Conservation (phyloP, 2,797 vertebrate species). For the Odontamblyopus lacepedii region DNA sequence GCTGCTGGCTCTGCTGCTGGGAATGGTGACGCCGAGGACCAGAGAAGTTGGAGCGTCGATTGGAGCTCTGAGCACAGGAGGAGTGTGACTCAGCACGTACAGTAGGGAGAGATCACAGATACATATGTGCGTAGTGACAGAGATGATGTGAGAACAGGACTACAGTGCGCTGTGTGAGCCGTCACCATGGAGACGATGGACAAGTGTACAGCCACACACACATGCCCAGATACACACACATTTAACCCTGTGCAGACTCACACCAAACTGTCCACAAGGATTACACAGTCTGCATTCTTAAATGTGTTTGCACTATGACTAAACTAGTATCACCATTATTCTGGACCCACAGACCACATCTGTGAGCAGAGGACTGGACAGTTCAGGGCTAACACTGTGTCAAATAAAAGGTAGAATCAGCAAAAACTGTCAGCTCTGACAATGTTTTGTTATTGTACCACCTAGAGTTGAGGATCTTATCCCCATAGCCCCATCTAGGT, state of each 20-base stretch:
- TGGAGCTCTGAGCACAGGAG: slow-evolving; percentile 45
- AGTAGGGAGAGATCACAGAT: not conserved
- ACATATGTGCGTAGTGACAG: slow-evolving; percentile 8
- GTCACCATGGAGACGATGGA: slow-evolving; percentile 48
- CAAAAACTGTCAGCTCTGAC: too few species aligned
- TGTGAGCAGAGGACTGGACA: not conserved
- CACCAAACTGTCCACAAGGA: not conserved
- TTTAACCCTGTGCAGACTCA: not conserved
- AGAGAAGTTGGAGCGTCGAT: slow-evolving; percentile 65
- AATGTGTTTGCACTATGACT: not conserved
- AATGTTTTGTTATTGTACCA: too few species aligned
- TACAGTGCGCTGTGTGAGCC: slow-evolving; percentile 9
- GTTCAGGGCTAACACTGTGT: not conserved
- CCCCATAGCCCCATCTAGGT: too few species aligned
- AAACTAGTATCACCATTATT: not conserved
- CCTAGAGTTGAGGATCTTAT: too few species aligned
- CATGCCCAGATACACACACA: slow-evolving; percentile 19
- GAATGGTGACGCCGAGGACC: slow-evolving; percentile 55
- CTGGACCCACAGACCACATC: not conserved
- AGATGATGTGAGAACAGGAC: slow-evolving; percentile 45
- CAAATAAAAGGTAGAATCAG: not conserved
- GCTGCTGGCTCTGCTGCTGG: slow-evolving; percentile 47
- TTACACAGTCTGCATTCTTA: not conserved
- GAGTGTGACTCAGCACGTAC: not conserved
- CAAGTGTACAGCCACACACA: slow-evolving; percentile 20